phyloP scores from a whole-genome alignment of 2,888 invertebrate genomes.

The Campaea margaritaria region DNA sequence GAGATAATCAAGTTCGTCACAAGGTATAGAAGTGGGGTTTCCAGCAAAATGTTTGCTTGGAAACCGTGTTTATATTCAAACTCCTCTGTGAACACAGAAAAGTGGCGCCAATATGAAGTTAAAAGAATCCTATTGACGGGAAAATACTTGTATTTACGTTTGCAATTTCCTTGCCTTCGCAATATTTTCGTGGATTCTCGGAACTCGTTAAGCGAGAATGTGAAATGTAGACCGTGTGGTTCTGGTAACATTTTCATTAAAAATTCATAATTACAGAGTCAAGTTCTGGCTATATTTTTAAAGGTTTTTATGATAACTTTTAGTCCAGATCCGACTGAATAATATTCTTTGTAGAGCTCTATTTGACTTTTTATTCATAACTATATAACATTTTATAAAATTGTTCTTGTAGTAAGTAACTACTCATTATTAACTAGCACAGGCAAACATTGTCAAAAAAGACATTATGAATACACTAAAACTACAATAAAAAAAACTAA shows the following conservation, averaged over 20 bases:
- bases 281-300: background rate
- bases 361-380: too few relatives aligned
- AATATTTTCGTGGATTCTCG: conserved; percentile 30
- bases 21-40: conserved; percentile 26
- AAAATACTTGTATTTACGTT: conserved; percentile 33
- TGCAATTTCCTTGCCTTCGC: conserved; percentile 30
- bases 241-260: conserved; percentile 30
- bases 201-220: conserved; percentile 20
- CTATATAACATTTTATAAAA: too few relatives aligned
- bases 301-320: background rate
- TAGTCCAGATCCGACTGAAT: too few relatives aligned
- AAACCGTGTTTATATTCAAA: conserved; percentile 37
- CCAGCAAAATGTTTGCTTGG: conserved; percentile 32
- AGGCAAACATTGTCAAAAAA: too few relatives aligned
- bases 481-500: too few relatives aligned
- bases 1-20: conserved; percentile 34
- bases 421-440: too few relatives aligned
- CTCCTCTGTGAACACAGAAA: conserved; percentile 39
- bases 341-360: too few relatives aligned
- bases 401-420: too few relatives aligned
- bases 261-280: conserved; percentile 29
- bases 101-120: conserved; percentile 34
- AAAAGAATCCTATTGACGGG: conserved; percentile 31
- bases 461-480: too few relatives aligned
- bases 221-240: conserved; percentile 28